Percentiles rank a stretch among this genome's conserved stretches.
phyloP scores from a whole-genome alignment of 2,888 invertebrate species.

The Epinotia demarniana region DNA sequence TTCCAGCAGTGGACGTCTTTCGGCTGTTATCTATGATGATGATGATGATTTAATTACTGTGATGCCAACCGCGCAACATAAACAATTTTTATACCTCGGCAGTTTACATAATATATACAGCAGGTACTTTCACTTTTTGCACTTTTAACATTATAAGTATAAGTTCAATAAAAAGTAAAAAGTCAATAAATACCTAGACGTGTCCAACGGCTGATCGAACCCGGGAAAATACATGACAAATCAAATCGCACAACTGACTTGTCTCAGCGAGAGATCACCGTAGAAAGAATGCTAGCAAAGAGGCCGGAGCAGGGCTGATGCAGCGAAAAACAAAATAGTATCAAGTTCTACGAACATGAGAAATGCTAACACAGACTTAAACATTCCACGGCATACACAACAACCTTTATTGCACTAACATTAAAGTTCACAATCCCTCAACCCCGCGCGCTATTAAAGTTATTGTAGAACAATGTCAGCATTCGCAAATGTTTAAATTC shows the following conservation, averaged over 20 bases:
- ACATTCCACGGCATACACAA: background rate
- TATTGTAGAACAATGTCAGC: background rate
- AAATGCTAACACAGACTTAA: background rate
- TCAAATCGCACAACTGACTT: background rate
- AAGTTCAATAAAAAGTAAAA: background rate
- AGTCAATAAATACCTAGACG: conserved; percentile 1
- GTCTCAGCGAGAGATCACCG: background rate
- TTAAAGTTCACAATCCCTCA: background rate
- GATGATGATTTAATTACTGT: too few species aligned
- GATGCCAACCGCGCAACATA: too few species aligned
- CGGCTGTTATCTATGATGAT: too few species aligned
- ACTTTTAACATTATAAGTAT: background rate
- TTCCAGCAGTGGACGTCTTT: too few species aligned
- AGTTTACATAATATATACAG: too few species aligned
- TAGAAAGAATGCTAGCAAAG: background rate
- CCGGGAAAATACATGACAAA: conserved; percentile 14
- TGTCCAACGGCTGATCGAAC: conserved; percentile 7
- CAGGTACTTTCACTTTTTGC: background rate
- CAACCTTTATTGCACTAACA: background rate
- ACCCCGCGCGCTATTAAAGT: background rate
- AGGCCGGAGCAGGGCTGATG: conserved; percentile 3
- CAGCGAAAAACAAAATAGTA: background rate
- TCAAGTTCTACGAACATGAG: conserved; percentile 12
- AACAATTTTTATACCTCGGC: too few species aligned
- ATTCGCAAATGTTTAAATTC: background rate